A percentile compares a stretch with the other conserved stretches of the same genome.
These are phyloP conservation scores for Lampropteryx suffumata DNA, from an alignment of 2,888 invertebrate genomes.

Conservation along the genomic window DNA sequence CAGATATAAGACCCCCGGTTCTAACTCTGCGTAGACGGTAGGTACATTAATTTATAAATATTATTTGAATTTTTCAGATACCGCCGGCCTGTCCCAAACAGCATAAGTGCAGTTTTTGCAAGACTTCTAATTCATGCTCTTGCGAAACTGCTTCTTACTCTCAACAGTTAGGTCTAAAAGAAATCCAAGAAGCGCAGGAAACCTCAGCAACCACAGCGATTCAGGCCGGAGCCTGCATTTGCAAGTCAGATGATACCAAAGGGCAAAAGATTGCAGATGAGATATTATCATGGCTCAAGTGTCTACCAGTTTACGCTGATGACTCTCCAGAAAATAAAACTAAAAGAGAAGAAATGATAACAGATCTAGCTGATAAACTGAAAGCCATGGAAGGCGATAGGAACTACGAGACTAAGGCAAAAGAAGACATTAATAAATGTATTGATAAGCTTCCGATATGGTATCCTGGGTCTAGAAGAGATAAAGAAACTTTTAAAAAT, in stretches of 20 bases:
- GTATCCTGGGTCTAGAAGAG: slow-evolving; percentile 39
- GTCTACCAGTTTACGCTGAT: slow-evolving; percentile 44
- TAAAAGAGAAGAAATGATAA: slow-evolving; percentile 35
- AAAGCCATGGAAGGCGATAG: slow-evolving; percentile 32
- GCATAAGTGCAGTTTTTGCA: slow-evolving; percentile 28
- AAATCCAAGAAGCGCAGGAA: not conserved
- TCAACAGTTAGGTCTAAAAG: not conserved
- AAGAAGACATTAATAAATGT: slow-evolving; percentile 36
- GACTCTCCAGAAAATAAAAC: slow-evolving; percentile 35
- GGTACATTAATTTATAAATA: not conserved
- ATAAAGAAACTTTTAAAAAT: slow-evolving; percentile 39
- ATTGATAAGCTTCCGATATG: slow-evolving; percentile 49
- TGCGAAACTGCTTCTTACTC: slow-evolving; percentile 8
- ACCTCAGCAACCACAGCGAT: slow-evolving; percentile 1
- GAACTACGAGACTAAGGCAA: slow-evolving; percentile 35
- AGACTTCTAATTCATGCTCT: slow-evolving; percentile 28
- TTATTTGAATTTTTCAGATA: not conserved
- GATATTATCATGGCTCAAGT: slow-evolving; percentile 43
- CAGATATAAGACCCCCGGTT: too few relatives aligned
- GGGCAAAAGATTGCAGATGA: slow-evolving; percentile 30
- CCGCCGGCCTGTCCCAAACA: not conserved
- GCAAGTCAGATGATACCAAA: not conserved
- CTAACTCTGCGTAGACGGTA: too few relatives aligned
- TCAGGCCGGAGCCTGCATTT: not conserved
- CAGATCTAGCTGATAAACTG: slow-evolving; percentile 36